Conservation (phyloP, 2,797 vertebrate genomes). For the Hylomyscus alleni region DNA sequence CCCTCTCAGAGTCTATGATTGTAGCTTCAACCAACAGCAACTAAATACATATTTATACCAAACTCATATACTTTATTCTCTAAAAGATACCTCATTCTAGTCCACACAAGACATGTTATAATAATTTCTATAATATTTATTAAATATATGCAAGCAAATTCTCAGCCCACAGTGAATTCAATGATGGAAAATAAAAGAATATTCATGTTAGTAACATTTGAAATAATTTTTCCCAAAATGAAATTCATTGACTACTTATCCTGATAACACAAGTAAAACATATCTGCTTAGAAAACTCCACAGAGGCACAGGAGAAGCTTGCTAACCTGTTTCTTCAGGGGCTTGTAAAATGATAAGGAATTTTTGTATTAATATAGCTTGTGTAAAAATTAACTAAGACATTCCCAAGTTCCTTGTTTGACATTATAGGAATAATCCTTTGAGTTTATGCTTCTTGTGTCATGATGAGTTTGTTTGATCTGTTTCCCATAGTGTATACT, state of each 20-base stretch:
- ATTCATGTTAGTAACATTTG: neutral
- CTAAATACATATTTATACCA: neutral
- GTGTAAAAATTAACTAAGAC: constrained; percentile 18
- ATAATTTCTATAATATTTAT: neutral
- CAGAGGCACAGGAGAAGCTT: neutral
- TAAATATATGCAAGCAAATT: neutral
- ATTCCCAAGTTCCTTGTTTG: constrained; percentile 30
- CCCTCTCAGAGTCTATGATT: too few relatives aligned
- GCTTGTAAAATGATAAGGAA: constrained; percentile 42
- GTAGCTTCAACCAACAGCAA: neutral
- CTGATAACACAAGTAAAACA: neutral
- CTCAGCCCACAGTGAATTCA: neutral
- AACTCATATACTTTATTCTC: neutral
- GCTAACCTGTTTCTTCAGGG: neutral
- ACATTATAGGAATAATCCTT: neutral
- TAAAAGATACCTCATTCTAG: neutral
- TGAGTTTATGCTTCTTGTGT: constrained; percentile 20
- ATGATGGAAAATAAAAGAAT: neutral
- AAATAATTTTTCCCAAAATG: constrained; percentile 17
- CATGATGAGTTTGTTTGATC: constrained; percentile 29
- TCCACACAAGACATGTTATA: neutral
- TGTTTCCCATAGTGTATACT: neutral
- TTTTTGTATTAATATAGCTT: constrained; percentile 47
- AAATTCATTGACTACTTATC: neutral
- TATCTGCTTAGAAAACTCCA: constrained; percentile 6